phyloP scores from a whole-genome alignment of 1,140 invertebrate genomes.

The Plutomurus gul region DNA sequence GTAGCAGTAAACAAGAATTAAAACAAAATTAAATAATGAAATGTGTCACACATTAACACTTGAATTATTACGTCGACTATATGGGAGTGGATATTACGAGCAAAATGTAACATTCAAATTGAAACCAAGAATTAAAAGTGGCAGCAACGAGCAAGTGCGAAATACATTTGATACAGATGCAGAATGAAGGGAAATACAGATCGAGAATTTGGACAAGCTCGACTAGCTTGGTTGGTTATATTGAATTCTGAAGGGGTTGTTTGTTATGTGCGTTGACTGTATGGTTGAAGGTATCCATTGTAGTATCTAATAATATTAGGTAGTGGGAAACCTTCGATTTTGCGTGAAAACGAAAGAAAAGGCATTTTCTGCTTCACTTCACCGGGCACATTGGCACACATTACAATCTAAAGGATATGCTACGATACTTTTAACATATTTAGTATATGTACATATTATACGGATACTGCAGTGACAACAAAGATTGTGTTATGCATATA shows the following conservation, averaged over 20 bases:
- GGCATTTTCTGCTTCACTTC: conserved; percentile 31
- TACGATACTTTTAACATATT: neutral
- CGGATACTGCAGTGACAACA: neutral
- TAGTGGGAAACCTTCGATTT: conserved; percentile 17
- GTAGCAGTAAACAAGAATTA: too few species aligned
- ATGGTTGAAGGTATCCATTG: neutral
- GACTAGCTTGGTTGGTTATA: neutral
- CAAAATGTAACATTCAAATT: too few species aligned
- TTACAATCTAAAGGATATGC: neutral
- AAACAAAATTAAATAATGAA: too few species aligned
- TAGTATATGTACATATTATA: neutral
- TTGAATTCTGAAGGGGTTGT: neutral
- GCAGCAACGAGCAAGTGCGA: too few species aligned
- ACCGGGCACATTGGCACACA: conserved; percentile 16
- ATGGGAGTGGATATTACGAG: too few species aligned
- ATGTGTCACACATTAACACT: too few species aligned
- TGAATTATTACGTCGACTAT: too few species aligned
- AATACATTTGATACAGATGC: too few species aligned
- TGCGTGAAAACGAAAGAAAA: conserved; percentile 26
- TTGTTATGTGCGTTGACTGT: neutral
- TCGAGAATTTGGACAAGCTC: neutral
- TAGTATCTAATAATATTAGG: neutral
- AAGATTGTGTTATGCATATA: too few species aligned
- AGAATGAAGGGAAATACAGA: too few species aligned
- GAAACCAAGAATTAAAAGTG: too few species aligned